Conservation (phyloP, 2,888 invertebrate species). For the Halictus ligatus region DNA sequence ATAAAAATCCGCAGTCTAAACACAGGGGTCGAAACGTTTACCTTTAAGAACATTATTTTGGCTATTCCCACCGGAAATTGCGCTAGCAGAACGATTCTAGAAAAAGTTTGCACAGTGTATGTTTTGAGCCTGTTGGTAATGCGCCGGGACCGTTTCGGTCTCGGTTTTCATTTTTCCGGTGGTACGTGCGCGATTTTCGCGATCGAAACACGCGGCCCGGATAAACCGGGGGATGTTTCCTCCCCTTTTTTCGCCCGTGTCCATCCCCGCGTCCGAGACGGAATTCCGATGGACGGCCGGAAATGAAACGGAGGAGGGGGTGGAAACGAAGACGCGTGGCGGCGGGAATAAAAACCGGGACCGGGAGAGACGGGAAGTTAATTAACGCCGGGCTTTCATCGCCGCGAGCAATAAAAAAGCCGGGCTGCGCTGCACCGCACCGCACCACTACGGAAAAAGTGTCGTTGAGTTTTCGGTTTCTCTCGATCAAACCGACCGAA, state of each 20-base stretch:
- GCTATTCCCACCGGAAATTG: not conserved
- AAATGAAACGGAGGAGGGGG: conserved; percentile 36
- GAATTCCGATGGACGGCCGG: conserved; percentile 36
- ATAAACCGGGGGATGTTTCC: conserved; percentile 18
- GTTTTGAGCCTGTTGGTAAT: too few relatives aligned
- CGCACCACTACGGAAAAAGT: not conserved
- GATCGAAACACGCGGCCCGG: not conserved
- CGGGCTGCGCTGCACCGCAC: not conserved
- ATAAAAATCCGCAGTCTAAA: not conserved
- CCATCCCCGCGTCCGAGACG: not conserved
- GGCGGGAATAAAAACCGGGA: conserved; percentile 2
- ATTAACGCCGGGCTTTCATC: conserved; percentile 28
- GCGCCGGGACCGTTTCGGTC: not conserved
- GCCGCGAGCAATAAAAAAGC: conserved; percentile 1
- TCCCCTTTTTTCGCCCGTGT: not conserved
- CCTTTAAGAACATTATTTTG: not conserved
- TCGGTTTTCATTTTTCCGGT: not conserved
- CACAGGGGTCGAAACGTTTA: not conserved
- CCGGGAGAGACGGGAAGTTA: conserved; percentile 8
- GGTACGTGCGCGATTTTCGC: not conserved
- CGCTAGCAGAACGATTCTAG: not conserved
- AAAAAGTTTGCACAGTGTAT: not conserved
- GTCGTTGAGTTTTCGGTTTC: conserved; percentile 10
- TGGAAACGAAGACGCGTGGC: conserved; percentile 11
- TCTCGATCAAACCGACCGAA: not conserved